Evolutionary conservation across 2,888 invertebrate genomes (phyloP), one percentile per base, ranked within the genome.

Genomic region (Caenorhabditis sp.): DNA sequence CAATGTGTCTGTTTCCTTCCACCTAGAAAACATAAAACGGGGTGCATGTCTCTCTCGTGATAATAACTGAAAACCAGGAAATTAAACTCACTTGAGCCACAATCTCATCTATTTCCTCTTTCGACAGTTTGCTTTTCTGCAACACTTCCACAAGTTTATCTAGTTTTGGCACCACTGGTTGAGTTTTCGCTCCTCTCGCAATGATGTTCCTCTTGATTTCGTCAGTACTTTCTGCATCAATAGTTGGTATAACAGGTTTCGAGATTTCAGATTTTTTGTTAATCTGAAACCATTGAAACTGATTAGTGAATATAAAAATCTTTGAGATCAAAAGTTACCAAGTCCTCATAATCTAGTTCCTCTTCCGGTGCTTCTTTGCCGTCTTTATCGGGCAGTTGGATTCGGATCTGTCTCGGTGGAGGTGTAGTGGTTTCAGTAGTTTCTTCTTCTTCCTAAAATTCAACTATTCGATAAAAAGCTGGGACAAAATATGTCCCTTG

Each of bases 71-170:
- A 64, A 58, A 35, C 81, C 58, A 51, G 31, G 58, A 31, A 76
- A 68, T 14, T 2, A 4, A 4, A 12, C 31, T 54, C 8, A 88
- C 87, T 82, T 90, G 90, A 7, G 76, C 69, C 6, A 87, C 84
- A 38, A 90, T 85, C 59, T 90, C 90, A 73, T 84, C 68, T 47
- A 90, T 87, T 56, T 90, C 90, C 31, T 86, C 85, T 41, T 82
- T 70, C 8, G 85, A 88, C 38, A 90, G 84, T 56, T 89, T 89
- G 82, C 88, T 88, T 38, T 84, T 88, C 68, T 87, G 86, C 44
- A 90, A 82, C 8, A 87, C 87, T 44, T 85, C 84, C 14, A 90
- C 82, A 22, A 90, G 86, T 16, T 87, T 87, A 14, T 84, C 75
- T 3, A 90, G 84, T 28, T 88, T 88, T 24, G 90, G 90, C 1